Percentiles rank a stretch among this genome's conserved stretches.
Conservation (phyloP, 2,888 invertebrate genomes). For the Lycia hirtaria region DNA sequence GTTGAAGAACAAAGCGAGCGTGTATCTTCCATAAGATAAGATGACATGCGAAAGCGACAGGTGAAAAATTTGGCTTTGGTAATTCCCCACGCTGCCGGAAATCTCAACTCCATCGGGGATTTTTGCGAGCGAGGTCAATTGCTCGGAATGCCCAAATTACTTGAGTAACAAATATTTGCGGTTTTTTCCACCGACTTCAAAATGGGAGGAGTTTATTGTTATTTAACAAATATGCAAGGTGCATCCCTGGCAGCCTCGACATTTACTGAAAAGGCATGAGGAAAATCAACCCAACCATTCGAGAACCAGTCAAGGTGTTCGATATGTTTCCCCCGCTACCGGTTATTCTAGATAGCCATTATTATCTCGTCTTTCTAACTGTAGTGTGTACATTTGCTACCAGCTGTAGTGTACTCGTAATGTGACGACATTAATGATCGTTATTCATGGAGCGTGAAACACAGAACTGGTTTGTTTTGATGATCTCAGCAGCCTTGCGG, state of each 20-base stretch:
- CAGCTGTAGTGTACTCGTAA: not conserved
- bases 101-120: no score
- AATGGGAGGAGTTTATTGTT: not conserved
- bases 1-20: no score
- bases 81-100: no score
- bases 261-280: not conserved
- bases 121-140: no score
- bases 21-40: no score
- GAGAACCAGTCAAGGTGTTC: not conserved
- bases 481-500: not conserved
- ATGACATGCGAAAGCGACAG: no score
- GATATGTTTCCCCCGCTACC: not conserved
- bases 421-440: not conserved
- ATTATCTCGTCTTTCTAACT: not conserved
- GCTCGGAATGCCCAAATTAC: no score
- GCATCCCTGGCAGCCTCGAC: not conserved
- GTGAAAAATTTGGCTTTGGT: no score
- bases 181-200: not conserved
- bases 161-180: no score
- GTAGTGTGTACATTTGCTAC: not conserved
- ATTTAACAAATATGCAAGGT: not conserved
- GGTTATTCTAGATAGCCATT: not conserved
- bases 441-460: constrained; percentile 1
- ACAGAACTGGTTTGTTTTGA: not conserved
- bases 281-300: not conserved